Percentiles rank a stretch among this genome's conserved stretches.
phyloP scores from a whole-genome alignment of 2,888 invertebrate genomes.

The Nomada lathburiana region DNA sequence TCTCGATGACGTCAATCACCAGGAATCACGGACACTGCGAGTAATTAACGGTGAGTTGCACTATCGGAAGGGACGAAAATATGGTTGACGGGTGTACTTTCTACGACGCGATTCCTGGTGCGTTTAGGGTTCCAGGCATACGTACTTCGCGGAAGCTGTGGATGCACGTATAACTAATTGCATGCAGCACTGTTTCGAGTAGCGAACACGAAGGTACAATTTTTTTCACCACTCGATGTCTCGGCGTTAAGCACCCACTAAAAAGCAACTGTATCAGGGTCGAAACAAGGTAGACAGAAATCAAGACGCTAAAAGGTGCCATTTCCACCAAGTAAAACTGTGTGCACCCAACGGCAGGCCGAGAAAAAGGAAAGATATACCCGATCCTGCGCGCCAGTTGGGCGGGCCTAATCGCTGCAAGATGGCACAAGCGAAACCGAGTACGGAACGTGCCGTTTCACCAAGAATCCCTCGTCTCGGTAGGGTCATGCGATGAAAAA shows the following conservation, averaged over 20 bases:
- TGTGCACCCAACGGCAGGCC: too few species aligned
- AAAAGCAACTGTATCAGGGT: too few species aligned
- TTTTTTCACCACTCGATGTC: background rate
- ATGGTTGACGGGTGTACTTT: too few species aligned
- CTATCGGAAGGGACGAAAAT: too few species aligned
- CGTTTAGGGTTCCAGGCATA: too few species aligned
- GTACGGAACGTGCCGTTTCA: constrained; percentile 18
- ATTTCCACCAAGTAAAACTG: too few species aligned
- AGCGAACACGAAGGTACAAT: background rate
- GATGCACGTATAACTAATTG: too few species aligned
- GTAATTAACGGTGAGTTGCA: background rate
- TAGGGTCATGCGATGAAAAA: constrained; percentile 13
- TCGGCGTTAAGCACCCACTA: background rate
- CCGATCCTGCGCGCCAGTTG: constrained; percentile 15
- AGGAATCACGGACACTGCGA: background rate
- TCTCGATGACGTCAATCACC: constrained; percentile 4
- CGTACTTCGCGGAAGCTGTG: too few species aligned
- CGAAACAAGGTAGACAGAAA: too few species aligned
- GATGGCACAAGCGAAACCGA: background rate
- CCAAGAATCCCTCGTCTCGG: constrained; percentile 20
- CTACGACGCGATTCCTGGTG: too few species aligned
- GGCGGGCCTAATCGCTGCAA: constrained; percentile 21
- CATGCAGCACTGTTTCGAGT: background rate
- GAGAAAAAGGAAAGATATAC: constrained; percentile 14
- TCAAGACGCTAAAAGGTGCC: too few species aligned